phyloP scores from a whole-genome alignment of 2,888 invertebrate species.

The Volucella inflata region DNA sequence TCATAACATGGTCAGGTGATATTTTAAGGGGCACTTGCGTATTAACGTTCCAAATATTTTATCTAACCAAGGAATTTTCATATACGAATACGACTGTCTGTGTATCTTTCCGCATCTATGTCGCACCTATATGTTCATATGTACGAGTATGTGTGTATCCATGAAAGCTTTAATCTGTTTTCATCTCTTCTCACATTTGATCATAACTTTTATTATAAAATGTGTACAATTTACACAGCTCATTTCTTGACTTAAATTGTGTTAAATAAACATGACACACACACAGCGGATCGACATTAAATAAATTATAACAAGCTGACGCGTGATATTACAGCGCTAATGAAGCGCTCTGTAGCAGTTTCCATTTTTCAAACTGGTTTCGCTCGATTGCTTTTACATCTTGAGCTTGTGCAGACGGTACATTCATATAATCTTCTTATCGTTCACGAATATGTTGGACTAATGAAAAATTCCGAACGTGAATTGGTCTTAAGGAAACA shows the following conservation, averaged over 20 bases:
- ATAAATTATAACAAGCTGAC: slow-evolving; percentile 44
- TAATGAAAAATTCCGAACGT: slow-evolving; percentile 56
- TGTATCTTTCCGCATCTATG: too few relatives aligned
- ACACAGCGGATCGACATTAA: background rate
- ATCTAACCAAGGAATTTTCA: too few relatives aligned
- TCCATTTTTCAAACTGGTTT: slow-evolving; percentile 41
- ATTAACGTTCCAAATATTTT: too few relatives aligned
- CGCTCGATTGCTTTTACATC: slow-evolving; percentile 28
- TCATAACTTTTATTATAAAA: too few relatives aligned
- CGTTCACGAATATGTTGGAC: slow-evolving; percentile 31
- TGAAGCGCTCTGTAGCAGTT: slow-evolving; percentile 47
- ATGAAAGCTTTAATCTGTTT: too few relatives aligned
- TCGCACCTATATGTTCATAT: too few relatives aligned
- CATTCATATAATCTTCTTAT: slow-evolving; percentile 36
- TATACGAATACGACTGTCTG: too few relatives aligned
- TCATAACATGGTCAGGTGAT: too few relatives aligned
- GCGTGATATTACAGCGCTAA: slow-evolving; percentile 30
- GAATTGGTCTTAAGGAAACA: slow-evolving; percentile 38
- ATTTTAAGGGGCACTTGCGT: too few relatives aligned
- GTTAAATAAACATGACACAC: slow-evolving; percentile 12
- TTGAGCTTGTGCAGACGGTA: background rate
- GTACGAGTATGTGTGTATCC: too few relatives aligned
- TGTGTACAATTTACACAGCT: too few relatives aligned
- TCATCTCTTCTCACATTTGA: too few relatives aligned
- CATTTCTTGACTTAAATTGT: background rate